Conservation (phyloP, 37 sponge, comb jelly and placozoan species). For the Crambe crambe region DNA sequence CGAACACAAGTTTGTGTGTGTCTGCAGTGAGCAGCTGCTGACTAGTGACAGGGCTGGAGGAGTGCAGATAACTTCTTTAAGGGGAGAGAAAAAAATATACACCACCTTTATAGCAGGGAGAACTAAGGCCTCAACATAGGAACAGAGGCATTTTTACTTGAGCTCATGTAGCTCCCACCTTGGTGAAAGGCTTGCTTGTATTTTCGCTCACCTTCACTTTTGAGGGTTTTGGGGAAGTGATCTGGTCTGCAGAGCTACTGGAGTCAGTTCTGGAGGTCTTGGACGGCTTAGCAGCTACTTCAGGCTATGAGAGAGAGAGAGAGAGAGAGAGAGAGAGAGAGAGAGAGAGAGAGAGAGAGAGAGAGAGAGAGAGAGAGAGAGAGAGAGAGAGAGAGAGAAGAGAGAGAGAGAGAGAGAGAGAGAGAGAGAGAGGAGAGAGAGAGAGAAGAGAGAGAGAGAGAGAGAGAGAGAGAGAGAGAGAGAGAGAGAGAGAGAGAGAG, state of each 20-base stretch:
- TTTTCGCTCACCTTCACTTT: neutral
- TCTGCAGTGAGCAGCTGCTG: too few species aligned
- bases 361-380: neutral
- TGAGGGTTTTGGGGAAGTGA: neutral
- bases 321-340: constrained; percentile 7
- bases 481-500: neutral
- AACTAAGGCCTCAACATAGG: too few species aligned
- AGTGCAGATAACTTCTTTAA: too few species aligned
- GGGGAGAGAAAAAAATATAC: too few species aligned
- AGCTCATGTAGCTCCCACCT: too few species aligned
- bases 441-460: neutral
- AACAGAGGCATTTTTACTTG: too few species aligned
- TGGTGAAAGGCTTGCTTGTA: too few species aligned
- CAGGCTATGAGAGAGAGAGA: neutral
- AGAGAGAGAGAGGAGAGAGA: neutral
- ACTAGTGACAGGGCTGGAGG: too few species aligned
- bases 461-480: neutral
- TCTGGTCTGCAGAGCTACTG: neutral
- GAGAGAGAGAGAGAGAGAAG: neutral
- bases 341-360: constrained; percentile 1
- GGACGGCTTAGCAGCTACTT: neutral
- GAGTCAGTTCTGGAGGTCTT: too few species aligned
- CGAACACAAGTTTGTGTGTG: too few species aligned
- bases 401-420: neutral
- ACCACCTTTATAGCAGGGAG: too few species aligned